Percentiles rank a stretch among this genome's conserved stretches.
Evolutionary conservation across 2,888 invertebrate genomes (phyloP).

Genomic region (Chrysolina oricalcia): DNA sequence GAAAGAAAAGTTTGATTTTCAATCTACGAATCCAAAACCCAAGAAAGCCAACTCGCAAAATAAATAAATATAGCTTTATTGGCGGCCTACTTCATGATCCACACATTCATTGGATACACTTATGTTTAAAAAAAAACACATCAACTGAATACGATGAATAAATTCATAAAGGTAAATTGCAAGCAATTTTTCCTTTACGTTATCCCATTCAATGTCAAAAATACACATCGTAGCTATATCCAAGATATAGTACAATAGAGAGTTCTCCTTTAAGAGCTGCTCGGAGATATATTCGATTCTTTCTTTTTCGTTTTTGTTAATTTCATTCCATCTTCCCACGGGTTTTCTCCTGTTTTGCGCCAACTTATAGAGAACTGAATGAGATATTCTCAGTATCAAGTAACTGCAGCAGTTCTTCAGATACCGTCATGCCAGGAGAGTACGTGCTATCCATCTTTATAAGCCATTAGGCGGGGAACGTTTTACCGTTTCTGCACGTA

Average conservation of each 20-base stretch:
- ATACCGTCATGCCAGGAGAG: background rate
- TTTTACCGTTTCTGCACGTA: background rate
- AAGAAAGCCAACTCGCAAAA: no score
- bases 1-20: no score
- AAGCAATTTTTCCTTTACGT: no score
- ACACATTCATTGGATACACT: no score
- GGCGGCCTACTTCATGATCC: no score
- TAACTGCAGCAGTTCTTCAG: slow-evolving; percentile 13
- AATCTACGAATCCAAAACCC: no score
- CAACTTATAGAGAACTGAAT: slow-evolving; percentile 17
- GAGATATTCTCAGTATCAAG: slow-evolving; percentile 26
- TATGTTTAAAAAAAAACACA: no score
- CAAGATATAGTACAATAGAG: background rate
- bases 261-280: slow-evolving; percentile 16
- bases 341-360: slow-evolving; percentile 2
- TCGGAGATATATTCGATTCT: background rate
- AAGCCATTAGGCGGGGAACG: background rate
- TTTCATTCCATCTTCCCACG: slow-evolving; percentile 5
- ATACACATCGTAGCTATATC: background rate
- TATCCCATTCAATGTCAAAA: no score
- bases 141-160: no score
- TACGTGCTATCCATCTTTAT: slow-evolving; percentile 35
- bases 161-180: no score
- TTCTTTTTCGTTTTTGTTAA: background rate
- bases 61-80: no score